Evolutionary conservation across 2,888 invertebrate genomes (phyloP).

Genomic region (Galeopsomyia nigrocyanea): DNA sequence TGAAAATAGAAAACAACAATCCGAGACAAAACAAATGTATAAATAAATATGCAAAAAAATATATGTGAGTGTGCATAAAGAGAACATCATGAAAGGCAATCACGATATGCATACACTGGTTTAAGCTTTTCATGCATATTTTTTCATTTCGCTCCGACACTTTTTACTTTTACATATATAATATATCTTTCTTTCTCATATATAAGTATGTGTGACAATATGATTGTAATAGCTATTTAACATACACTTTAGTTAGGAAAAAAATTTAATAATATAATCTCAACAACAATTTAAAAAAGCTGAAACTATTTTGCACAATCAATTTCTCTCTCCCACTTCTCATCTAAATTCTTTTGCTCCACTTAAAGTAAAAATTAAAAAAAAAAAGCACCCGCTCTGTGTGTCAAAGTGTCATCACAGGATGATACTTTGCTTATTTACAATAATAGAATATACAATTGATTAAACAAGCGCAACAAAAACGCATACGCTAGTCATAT

Average conservation of each 20-base stretch:
- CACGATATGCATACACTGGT: slow-evolving; percentile 4
- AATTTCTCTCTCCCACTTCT: slow-evolving; percentile 11
- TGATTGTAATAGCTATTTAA: too few species aligned
- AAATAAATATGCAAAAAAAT: background rate
- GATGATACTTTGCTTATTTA: slow-evolving; percentile 48
- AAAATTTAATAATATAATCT: slow-evolving; percentile 21
- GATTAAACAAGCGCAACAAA: slow-evolving; percentile 39
- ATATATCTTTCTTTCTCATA: too few species aligned
- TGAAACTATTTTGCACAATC: slow-evolving; percentile 5
- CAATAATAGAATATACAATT: slow-evolving; percentile 46
- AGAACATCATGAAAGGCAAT: background rate
- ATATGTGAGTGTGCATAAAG: too few species aligned
- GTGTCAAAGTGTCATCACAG: slow-evolving; percentile 40
- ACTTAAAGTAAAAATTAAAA: slow-evolving; percentile 21
- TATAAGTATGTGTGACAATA: too few species aligned
- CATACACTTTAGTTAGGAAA: too few species aligned
- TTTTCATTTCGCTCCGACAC: slow-evolving; percentile 34
- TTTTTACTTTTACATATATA: slow-evolving; percentile 29
- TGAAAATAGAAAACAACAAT: background rate
- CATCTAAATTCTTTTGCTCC: background rate
- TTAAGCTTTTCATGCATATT: slow-evolving; percentile 20
- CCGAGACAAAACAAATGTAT: background rate
- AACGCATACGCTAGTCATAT: slow-evolving; percentile 36
- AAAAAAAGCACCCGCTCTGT: slow-evolving; percentile 41
- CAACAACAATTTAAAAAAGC: slow-evolving; percentile 19